These are phyloP conservation scores for Prosopocoilus inquinatus DNA, from an alignment of 2,888 invertebrate species.

Conservation along the genomic window DNA sequence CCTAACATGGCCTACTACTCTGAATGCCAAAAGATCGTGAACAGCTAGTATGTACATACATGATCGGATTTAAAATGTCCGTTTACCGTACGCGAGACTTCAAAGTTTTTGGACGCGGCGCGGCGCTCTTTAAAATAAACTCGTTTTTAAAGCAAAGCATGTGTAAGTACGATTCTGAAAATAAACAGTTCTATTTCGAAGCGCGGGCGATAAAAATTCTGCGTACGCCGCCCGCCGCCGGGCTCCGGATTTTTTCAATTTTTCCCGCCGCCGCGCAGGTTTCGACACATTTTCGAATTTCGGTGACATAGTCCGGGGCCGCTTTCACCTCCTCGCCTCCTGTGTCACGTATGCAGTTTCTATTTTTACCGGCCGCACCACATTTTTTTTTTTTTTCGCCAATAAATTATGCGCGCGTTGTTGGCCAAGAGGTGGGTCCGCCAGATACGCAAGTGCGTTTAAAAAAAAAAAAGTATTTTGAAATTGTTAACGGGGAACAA, in stretches of 20 bases:
- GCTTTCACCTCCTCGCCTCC: background rate
- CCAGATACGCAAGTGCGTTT: too few relatives aligned
- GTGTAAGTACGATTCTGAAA: conserved; percentile 30
- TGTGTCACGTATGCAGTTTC: background rate
- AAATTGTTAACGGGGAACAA: too few relatives aligned
- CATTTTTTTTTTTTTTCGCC: background rate
- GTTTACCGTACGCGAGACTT: conserved; percentile 11
- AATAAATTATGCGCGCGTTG: conserved; percentile 1
- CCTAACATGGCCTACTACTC: too few relatives aligned
- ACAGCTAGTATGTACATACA: too few relatives aligned
- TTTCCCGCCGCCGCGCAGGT: background rate
- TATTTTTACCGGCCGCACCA: background rate
- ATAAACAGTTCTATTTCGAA: conserved; percentile 32
- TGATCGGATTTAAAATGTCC: too few relatives aligned
- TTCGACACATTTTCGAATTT: conserved; percentile 3
- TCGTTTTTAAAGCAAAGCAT: conserved; percentile 19
- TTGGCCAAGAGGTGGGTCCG: too few relatives aligned
- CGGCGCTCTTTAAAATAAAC: conserved; percentile 20
- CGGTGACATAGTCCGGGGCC: background rate
- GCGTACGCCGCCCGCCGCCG: conserved; percentile 17
- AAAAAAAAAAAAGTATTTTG: too few relatives aligned
- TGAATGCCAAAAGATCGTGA: too few relatives aligned
- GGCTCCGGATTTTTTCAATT: background rate
- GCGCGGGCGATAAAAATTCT: conserved; percentile 25
- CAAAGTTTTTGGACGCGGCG: conserved; percentile 14